These are phyloP conservation scores for Scopus umbretta DNA, from an alignment of 2,113 vertebrate genomes.

Conservation along the genomic window DNA sequence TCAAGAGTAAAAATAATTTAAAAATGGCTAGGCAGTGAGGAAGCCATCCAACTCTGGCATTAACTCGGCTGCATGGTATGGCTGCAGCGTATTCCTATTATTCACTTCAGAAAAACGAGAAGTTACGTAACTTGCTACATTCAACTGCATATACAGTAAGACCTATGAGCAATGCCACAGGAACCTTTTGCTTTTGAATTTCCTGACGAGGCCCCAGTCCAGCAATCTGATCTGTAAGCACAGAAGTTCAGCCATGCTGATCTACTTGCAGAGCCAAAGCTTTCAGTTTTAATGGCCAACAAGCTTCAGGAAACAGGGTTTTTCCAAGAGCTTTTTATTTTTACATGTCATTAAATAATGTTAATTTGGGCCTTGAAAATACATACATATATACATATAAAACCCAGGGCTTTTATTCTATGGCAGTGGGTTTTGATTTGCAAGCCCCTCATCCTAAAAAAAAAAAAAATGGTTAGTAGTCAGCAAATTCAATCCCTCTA, in stretches of 20 bases:
- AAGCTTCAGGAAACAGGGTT: not conserved
- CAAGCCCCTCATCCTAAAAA: not conserved
- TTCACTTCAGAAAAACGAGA: not conserved
- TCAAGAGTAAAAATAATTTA: not conserved
- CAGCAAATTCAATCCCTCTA: not conserved
- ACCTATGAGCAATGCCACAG: conserved; percentile 1
- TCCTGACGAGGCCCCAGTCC: not conserved
- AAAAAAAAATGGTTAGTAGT: not conserved
- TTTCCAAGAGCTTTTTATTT: not conserved
- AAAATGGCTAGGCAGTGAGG: not conserved
- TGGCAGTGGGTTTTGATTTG: not conserved
- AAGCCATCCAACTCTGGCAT: not conserved
- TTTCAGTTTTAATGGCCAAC: not conserved
- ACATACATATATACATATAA: accelerated
- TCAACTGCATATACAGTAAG: not conserved
- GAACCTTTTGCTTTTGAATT: conserved; percentile 26
- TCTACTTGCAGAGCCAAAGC: not conserved
- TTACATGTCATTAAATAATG: not conserved
- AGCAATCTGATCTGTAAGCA: not conserved
- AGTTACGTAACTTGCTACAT: not conserved
- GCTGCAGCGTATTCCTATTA: not conserved
- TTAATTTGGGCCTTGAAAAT: not conserved
- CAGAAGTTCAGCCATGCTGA: not conserved
- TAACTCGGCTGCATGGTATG: not conserved
- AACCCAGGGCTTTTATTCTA: not conserved